Evolutionary conservation across 1,140 invertebrate species (phyloP), one percentile per base, ranked within the genome.

Genomic region (Trachelipus rathkii): DNA sequence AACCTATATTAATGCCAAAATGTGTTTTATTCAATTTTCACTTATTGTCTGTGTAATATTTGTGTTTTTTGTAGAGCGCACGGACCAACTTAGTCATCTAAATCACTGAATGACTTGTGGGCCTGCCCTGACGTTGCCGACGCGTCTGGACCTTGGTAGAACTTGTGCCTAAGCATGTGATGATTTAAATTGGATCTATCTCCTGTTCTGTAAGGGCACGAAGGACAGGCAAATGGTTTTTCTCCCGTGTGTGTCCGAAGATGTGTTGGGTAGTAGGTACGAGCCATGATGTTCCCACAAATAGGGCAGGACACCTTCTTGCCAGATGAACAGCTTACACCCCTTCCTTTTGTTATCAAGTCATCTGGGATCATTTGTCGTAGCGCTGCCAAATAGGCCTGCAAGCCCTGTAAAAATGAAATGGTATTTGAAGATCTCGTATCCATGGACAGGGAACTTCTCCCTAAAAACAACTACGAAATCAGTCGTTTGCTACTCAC

Each of bases 261-360:
- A 70, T 81, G 80, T n/a, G 78, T 79, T 43, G 78, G 77, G 67
- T 78, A 74, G 74, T 81, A 81, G 9, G 78, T 81, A 66, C 78
- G 78, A 60, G 79, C 79, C 50, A 75, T 80, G 74, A 77, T 76
- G 67, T 80, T 80, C 44, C 77, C 77, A 74, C 79, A 80, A 60
- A 80, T 72, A 44, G 79, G 79, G 66, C 79, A 80, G 11, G 77
- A 76, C 66, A 80, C 79, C 60, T 76, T 53, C 46, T 77, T 77
- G 67, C 79, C 77, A 1, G 44, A 33, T 21, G 72, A 66, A 10
- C 72, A 43, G 13, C 50, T 60, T 60, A 60, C 50, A 60, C 50
- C 50, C 11, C 50, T 13, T 15, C 50, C 50, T 19, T 60, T 60
- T 19, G 50, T 60, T 60, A 60, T 60, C 50, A 60, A 60, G 50